Conservation (phyloP, 30 jellyfish, hydroid and myxozoan genomes). For the Cassiopea andromeda region DNA sequence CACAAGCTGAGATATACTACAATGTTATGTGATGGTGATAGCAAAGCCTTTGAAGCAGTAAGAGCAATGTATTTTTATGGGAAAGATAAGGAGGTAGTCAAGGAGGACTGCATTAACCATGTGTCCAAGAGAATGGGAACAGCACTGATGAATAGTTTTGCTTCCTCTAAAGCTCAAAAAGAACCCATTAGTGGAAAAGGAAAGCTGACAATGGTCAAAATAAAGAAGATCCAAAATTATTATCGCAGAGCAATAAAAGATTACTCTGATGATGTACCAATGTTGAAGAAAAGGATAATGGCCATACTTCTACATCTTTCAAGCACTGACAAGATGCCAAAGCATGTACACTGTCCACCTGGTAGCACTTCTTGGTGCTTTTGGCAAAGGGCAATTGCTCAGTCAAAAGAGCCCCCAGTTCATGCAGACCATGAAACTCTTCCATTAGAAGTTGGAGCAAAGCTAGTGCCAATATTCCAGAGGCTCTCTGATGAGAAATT, state of each 20-base stretch:
- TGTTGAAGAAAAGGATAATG: slow-evolving; percentile 3
- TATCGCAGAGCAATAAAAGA: slow-evolving; percentile 37
- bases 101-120: slow-evolving; percentile 36
- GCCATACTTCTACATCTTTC: slow-evolving; percentile 38
- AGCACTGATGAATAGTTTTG: slow-evolving; percentile 23
- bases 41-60: slow-evolving; percentile 36
- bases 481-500: slow-evolving; percentile 31
- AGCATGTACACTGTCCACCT: slow-evolving; percentile 52
- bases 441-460: slow-evolving; percentile 26
- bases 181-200: slow-evolving; percentile 56
- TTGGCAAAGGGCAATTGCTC: slow-evolving; percentile 59
- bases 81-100: background rate
- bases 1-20: slow-evolving; percentile 31
- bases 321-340: slow-evolving; percentile 25
- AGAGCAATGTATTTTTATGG: slow-evolving; percentile 5
- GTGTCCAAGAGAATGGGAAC: background rate
- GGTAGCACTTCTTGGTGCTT: slow-evolving; percentile 63
- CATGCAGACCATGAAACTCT: slow-evolving; percentile 49
- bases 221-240: slow-evolving; percentile 19
- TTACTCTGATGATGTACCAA: background rate
- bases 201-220: slow-evolving; percentile 34
- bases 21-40: slow-evolving; percentile 50
- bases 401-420: background rate
- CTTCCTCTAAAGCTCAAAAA: slow-evolving; percentile 36
- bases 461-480: background rate